Base-by-base conservation (phyloP, 2,888 invertebrate species). In the Netelia virgata region DNA sequence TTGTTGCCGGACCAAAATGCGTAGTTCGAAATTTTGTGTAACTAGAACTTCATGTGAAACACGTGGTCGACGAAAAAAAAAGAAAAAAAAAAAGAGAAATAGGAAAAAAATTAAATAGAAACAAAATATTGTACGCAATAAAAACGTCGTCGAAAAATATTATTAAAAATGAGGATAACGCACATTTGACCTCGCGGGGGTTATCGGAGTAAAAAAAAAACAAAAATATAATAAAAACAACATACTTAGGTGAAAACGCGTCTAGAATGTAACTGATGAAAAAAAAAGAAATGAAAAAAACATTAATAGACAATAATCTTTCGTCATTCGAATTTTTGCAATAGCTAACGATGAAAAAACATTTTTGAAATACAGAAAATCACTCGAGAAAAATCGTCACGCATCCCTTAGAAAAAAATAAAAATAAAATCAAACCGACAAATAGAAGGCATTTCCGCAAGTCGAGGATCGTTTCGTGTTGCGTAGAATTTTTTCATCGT, bases 381-480 rank as follows among this genome's bases (percentile, higher is more conserved):
- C 68, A 82, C 81, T 75, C 70, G 73, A 81, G 57, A 76, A 76
- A 78, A 50, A 80, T 66, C 83, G 87, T 83, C 76, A 82, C 76
- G 88, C 80, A 88, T 88, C 82, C 84, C 85, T 88, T 80, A 82
- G 76, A 75, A 43, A n/a, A 18, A 63, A 76, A 43, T 36, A 36
- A 36, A 36, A 36, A 36, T 36, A 36, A 36, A 36, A 6, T 3
- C 0, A 53, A 86, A 72, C 36, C 63, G 59, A 86, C 86, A 86
- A 88, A 89, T 88, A 88, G 87, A 88, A 88, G 83, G 80, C 75
- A 80, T 87, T 90, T 87, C 86, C 57, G 83, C 84, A 83, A 68
- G 47, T 59, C 55, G 66, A 81, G 63, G 57, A 78, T 83, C 79
- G 14, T 36, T 16, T 50, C n/a, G 47, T 1, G 50, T 69, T 61